Percentiles rank a stretch among this genome's conserved stretches.
Conservation (phyloP, 1,140 invertebrate species). For the Stratiolaelaps scimitus region DNA sequence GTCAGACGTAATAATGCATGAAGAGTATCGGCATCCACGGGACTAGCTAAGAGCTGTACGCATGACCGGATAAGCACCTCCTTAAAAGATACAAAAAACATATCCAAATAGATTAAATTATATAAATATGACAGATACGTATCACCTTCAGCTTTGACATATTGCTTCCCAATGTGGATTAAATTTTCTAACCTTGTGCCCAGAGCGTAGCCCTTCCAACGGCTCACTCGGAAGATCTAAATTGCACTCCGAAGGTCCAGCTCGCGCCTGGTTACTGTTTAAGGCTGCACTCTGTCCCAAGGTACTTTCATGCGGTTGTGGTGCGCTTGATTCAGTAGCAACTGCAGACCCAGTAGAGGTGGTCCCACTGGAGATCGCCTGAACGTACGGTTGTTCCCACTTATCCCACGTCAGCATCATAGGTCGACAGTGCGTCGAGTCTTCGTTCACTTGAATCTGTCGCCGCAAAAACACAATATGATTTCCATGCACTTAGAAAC, state of each 20-base stretch:
- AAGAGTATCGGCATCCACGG: constrained; percentile 60
- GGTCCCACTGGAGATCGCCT: constrained; percentile 38
- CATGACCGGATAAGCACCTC: constrained; percentile 45
- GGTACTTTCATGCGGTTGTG: too few relatives aligned
- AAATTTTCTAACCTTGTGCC: constrained; percentile 16
- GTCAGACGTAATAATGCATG: constrained; percentile 64
- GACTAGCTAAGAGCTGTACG: constrained; percentile 54
- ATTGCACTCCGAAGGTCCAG: constrained; percentile 35
- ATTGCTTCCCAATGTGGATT: not conserved
- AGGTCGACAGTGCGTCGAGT: constrained; percentile 65
- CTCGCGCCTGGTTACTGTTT: too few relatives aligned
- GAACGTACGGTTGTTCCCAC: constrained; percentile 35
- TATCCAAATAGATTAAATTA: not conserved
- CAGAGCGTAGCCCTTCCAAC: constrained; percentile 1
- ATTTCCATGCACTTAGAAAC: too few relatives aligned
- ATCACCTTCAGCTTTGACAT: too few relatives aligned
- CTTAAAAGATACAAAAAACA: constrained; percentile 26
- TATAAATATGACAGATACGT: too few relatives aligned
- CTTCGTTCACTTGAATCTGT: constrained; percentile 50
- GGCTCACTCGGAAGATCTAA: not conserved
- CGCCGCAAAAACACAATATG: not conserved
- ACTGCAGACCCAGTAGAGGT: constrained; percentile 36
- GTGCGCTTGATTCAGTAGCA: too few relatives aligned
- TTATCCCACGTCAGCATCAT: constrained; percentile 53
- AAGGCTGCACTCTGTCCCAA: too few relatives aligned